Evolutionary conservation across 2,797 vertebrate species (phyloP), one percentile per base, ranked within the genome.

Genomic region (Myoxocephalus aenaeus): DNA sequence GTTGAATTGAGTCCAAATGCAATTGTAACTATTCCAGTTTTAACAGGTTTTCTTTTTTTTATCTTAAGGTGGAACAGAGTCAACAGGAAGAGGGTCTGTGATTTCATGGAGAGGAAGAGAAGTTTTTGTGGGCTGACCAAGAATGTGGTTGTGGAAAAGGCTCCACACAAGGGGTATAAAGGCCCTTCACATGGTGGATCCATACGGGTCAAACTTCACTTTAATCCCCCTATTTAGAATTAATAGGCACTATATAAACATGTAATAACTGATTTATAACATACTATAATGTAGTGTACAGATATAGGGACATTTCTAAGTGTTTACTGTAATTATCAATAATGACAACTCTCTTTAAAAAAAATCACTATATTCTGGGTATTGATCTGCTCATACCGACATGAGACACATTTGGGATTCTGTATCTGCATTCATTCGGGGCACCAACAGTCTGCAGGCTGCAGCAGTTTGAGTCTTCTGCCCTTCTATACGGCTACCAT

Each of bases 1-100:
- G 85, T 86, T 53, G 63, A 78, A 65, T 54, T 77, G 61, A 84
- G 50, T 62, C 56, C 50, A 1, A 44, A 5, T 44, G 42, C 42
- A 5, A 4, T 44, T 86, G 34, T 25, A 70, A 51, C 53, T 61
- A 27, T 42, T 65, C 42, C 56, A 65, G 50, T 46, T 81, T 71
- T 72, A 71, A 59, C 61, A 40, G 27, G 12, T 5, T 46, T 8
- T 48, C 15, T 75, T 40, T 70, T 27, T 71, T 32, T 46, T 15
- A 44, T 42, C 15, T 2, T 15, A 50, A 70, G 17, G 2, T 17
- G 73, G 40, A 48, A 65, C 1, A 9, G 53, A 20, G 25, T 32
- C 15, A 75, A 81, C 57, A 72, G 63, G 17, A 78, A 64, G 61
- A 20, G 6, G 36, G 44, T 74, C 27, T 65, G 51, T 58, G 44